These are phyloP conservation scores for Eunapius fragilis DNA, from an alignment of 37 sponge, comb jelly and placozoan genomes.

Conservation along the genomic window DNA sequence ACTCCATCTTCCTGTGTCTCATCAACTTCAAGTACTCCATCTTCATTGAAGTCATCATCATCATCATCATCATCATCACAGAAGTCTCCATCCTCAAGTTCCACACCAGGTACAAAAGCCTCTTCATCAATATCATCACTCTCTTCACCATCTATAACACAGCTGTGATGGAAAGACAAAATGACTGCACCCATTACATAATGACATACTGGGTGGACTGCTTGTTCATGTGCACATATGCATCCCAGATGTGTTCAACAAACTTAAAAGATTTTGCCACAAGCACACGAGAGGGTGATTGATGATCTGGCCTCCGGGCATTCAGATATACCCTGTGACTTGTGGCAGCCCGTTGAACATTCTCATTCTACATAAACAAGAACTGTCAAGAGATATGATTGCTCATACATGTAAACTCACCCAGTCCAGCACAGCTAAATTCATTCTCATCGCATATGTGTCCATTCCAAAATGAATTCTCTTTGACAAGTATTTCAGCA, in stretches of 20 bases:
- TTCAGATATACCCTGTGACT: not conserved
- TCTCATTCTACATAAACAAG: not conserved
- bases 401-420: not conserved
- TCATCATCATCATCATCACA: no score
- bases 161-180: no score
- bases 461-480: constrained; percentile 11
- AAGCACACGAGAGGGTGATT: not conserved
- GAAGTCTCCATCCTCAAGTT: no score
- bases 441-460: constrained; percentile 25
- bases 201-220: no score
- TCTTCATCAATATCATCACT: no score
- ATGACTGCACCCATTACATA: no score
- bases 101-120: no score
- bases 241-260: constrained; percentile 1
- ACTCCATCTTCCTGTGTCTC: no score
- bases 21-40: no score
- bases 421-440: constrained; percentile 23
- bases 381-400: not conserved
- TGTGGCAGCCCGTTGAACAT: no score
- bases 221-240: not conserved
- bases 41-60: no score
- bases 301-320: not conserved
- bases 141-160: no score
- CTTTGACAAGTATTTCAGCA: constrained; percentile 16
- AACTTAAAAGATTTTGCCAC: constrained; percentile 5